phyloP scores from a whole-genome alignment of 2,113 vertebrate genomes.

The Sorex fumeus region DNA sequence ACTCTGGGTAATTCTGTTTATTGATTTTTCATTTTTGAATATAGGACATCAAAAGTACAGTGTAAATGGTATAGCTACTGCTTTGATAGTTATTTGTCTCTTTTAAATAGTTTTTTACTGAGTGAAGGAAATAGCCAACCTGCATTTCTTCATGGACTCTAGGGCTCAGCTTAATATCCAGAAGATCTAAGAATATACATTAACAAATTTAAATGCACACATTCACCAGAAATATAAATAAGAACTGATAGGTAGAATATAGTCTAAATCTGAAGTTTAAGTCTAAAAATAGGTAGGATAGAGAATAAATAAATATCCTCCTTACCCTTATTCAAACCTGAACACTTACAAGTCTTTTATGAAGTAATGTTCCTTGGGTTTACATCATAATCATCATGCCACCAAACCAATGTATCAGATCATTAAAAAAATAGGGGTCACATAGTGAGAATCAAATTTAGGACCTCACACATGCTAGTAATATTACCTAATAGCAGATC shows the following conservation, averaged over 20 bases:
- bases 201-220: not conserved
- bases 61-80: not conserved
- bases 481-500: no score
- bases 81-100: not conserved
- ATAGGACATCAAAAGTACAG: conserved; percentile 1
- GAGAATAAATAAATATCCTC: conserved; percentile 22
- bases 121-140: not conserved
- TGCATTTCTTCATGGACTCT: not conserved
- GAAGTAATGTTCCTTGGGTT: no score
- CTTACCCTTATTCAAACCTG: not conserved
- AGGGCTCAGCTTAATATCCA: not conserved
- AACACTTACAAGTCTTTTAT: no score
- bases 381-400: no score
- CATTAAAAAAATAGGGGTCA: no score
- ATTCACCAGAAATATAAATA: conserved; percentile 40
- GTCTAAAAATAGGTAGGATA: not conserved
- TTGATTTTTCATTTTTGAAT: conserved; percentile 61
- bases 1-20: conserved; percentile 14
- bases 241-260: not conserved
- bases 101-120: conserved; percentile 39
- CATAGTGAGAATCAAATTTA: no score
- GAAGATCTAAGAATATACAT: not conserved
- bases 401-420: no score
- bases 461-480: no score
- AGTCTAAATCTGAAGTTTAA: conserved; percentile 8